Base-by-base conservation (phyloP, 2,113 vertebrate species). In the Poeciliopsis retropinna region DNA sequence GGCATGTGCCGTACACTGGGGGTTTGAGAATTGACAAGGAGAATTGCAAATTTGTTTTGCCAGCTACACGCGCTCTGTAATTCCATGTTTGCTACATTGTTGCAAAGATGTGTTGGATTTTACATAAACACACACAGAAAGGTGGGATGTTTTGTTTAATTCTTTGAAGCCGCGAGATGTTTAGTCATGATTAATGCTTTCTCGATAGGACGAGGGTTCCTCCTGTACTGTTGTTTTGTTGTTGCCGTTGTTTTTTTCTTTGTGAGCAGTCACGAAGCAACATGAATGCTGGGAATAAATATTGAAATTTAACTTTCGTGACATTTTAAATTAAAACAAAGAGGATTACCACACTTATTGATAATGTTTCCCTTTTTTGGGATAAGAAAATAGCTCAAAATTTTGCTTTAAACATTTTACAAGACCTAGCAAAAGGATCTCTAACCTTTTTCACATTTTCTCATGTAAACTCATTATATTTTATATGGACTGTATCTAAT, bases 1-100 rank as follows among this genome's bases (percentile, higher is more conserved):
- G 93, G 87, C 92, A 91, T 70, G 72, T 85, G 85, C 82, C 34
- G 83, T 89, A 85, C 92, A 87, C 92, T 75, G 78, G 91, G 91
- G 87, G 79, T 91, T 93, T 90, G 84, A 79, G 87, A 91, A 93
- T 85, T 93, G 89, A 91, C 90, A 81, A 90, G 88, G 89, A 87
- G 91, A 92, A 93, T 94, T 92, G 91, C 93, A 90, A 88, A 91
- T 90, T 91, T 93, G 87, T 92, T 93, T 92, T 88, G 84, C 90
- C 80, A 86, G 88, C 85, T 90, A 85, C 87, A 87, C 77, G 84
- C 73, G 78, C 84, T 87, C 83, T 87, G 82, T 88, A 91, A 91
- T 88, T 86, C 79, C 63, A 78, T 67, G 82, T 73, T 72, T 74
- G 62, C 76, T 80, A 81, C 72, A 84, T 71, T 85, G 87, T 82